Evolutionary conservation across 2,888 invertebrate genomes (phyloP).

Genomic region (Lasioglossum zephyrum): DNA sequence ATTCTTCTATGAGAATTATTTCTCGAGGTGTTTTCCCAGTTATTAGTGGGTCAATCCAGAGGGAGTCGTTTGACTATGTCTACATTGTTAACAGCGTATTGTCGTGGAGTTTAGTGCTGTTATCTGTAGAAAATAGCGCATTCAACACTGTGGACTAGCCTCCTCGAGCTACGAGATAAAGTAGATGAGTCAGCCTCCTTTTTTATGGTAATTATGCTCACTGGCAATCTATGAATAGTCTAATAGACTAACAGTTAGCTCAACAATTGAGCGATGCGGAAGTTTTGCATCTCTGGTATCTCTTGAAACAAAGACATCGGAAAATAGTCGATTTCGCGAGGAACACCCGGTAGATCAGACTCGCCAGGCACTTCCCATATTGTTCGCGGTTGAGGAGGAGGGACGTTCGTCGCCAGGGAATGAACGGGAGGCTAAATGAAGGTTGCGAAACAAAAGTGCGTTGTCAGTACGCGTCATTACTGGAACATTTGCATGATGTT

Average conservation of each 20-base stretch:
- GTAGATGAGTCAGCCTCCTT: background rate
- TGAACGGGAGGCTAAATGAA: conserved; percentile 63
- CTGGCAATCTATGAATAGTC: background rate
- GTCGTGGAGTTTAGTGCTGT: background rate
- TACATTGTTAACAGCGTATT: background rate
- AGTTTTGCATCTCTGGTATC: background rate
- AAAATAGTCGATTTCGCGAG: conserved; percentile 4
- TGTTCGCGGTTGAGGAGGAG: conserved; percentile 59
- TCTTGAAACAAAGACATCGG: background rate
- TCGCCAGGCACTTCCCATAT: conserved; percentile 62
- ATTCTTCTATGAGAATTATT: no score
- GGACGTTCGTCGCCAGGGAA: conserved; percentile 59
- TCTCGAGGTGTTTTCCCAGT: background rate
- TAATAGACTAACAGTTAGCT: background rate
- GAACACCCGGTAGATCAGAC: conserved; percentile 54
- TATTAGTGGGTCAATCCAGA: background rate
- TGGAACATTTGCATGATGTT: conserved; percentile 64
- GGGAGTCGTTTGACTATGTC: background rate
- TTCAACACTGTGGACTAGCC: background rate
- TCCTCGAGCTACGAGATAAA: background rate
- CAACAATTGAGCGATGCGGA: background rate
- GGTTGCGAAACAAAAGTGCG: conserved; percentile 67
- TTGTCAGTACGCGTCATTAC: conserved; percentile 66
- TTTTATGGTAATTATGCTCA: background rate
- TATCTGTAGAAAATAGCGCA: background rate